Percentiles rank a stretch among this genome's conserved stretches.
Conservation (phyloP, 1,140 invertebrate species). For the Eupristina koningsbergeri region DNA sequence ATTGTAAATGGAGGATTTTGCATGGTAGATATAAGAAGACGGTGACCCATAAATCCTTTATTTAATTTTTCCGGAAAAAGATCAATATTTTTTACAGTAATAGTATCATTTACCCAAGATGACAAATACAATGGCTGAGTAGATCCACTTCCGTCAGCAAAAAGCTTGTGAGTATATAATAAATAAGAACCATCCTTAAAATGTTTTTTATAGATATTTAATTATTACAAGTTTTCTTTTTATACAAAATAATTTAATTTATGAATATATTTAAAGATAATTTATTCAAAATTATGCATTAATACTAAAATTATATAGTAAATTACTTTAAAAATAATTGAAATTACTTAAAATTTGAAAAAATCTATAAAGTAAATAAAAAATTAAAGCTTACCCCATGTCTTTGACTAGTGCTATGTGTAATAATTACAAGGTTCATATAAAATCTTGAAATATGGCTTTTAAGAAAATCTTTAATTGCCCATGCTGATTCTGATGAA, state of each 20-base stretch:
- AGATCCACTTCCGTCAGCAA: constrained; percentile 79
- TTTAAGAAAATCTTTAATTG: constrained; percentile 79
- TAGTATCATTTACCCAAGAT: constrained; percentile 78
- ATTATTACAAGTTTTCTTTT: too few relatives aligned
- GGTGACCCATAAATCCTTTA: constrained; percentile 80
- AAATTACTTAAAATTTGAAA: too few relatives aligned
- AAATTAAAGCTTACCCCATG: constrained; percentile 59
- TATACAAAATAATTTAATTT: too few relatives aligned
- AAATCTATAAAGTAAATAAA: too few relatives aligned
- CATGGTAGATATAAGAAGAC: constrained; percentile 78
- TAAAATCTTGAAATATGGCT: constrained; percentile 77
- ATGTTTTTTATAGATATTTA: not conserved
- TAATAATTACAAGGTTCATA: constrained; percentile 79
- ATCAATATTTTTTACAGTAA: constrained; percentile 74
- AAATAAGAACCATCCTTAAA: constrained; percentile 78
- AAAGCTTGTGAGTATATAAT: constrained; percentile 81
- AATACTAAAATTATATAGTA: too few relatives aligned
- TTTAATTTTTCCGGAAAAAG: constrained; percentile 80
- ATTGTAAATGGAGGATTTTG: constrained; percentile 82
- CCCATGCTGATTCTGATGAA: constrained; percentile 79
- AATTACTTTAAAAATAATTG: too few relatives aligned
- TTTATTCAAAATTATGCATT: too few relatives aligned
- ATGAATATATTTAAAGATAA: too few relatives aligned
- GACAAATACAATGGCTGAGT: constrained; percentile 77
- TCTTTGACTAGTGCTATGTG: constrained; percentile 62